Base-by-base conservation (phyloP, 2,113 vertebrate species). In the Vimba vimba region DNA sequence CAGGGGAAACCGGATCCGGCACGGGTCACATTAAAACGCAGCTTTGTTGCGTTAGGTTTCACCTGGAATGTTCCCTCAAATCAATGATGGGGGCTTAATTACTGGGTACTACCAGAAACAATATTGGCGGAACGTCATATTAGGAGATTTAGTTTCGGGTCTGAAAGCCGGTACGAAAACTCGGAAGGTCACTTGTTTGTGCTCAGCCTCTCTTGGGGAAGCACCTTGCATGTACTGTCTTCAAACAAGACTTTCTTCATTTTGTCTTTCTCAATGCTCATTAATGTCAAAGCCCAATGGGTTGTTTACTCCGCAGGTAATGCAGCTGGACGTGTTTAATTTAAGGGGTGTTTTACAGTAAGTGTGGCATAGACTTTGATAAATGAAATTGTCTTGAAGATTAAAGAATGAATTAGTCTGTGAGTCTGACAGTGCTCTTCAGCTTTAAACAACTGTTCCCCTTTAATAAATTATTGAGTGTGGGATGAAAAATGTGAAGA, bases 71-170 rank as follows among this genome's bases (percentile, higher is more conserved):
- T 87, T 71, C 91, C 89, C 59, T 77, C 39, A 89, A 92, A 94
- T 94, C 93, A 92, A 93, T 94, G 91, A 88, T 90, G 90, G 90
- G 90, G 82, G 89, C 89, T 93, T 94, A 93, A 94, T 94, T 94
- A 94, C 90, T 50, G 87, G 89, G 84, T 71, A 88, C 83, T 89
- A 91, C 92, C 85, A 87, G 59, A 84, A 87, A 87, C 86, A 87
- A 88, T 89, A 88, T 87, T 69, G 76, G 85, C 71, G 55, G 71
- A 73, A 78, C 39, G 57, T 79, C 83, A 62, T 71, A 85, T 76
- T 88, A 43, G 60, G 73, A 85, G 88, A 57, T 92, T 82, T 59
- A 83, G 86, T 93, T 94, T 91, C 93, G 88, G 79, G 80, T 87
- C 91, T 91, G 88, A 91, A 92, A 91, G 90, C 91, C 86, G 71